These are phyloP conservation scores for Camponotus floridanus DNA, from an alignment of 1,140 invertebrate genomes.

Conservation along the genomic window DNA sequence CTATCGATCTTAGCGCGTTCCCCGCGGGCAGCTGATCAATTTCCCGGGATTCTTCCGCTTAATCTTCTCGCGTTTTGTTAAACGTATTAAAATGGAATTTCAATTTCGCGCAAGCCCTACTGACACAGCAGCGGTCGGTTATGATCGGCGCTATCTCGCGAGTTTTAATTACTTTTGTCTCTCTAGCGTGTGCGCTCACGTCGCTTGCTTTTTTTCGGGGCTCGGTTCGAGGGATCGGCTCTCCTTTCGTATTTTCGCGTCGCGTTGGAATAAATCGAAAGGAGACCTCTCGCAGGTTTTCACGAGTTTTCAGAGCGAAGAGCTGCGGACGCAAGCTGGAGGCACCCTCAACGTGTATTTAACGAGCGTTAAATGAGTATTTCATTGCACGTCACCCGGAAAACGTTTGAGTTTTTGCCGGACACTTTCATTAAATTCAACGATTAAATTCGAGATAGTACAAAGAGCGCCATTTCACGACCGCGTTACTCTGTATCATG, in stretches of 20 bases:
- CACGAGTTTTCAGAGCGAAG: too few relatives aligned
- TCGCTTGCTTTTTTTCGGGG: neutral
- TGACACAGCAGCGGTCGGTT: neutral
- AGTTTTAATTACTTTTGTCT: conserved; percentile 66
- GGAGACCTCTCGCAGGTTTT: neutral
- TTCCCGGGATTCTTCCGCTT: conserved; percentile 59
- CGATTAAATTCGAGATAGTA: conserved; percentile 38
- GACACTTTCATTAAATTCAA: conserved; percentile 56
- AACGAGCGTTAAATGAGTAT: conserved; percentile 60
- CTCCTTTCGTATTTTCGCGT: neutral
- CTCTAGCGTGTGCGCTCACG: neutral
- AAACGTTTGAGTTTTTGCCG: conserved; percentile 44
- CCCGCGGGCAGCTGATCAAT: conserved; percentile 67
- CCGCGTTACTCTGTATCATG: neutral
- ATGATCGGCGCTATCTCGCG: neutral
- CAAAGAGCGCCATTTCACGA: conserved; percentile 22
- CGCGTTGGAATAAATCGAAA: neutral
- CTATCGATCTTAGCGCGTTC: conserved; percentile 68
- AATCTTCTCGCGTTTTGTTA: conserved; percentile 60
- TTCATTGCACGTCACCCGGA: conserved; percentile 27
- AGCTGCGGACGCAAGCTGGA: neutral
- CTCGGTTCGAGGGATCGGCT: conserved; percentile 4
- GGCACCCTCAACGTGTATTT: conserved; percentile 17
- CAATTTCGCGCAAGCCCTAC: conserved; percentile 65
- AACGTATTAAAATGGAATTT: conserved; percentile 68